A percentile compares a stretch with the other conserved stretches of the same genome.
Conservation (phyloP, 2,797 vertebrate species). For the Pachyuromys duprasi region DNA sequence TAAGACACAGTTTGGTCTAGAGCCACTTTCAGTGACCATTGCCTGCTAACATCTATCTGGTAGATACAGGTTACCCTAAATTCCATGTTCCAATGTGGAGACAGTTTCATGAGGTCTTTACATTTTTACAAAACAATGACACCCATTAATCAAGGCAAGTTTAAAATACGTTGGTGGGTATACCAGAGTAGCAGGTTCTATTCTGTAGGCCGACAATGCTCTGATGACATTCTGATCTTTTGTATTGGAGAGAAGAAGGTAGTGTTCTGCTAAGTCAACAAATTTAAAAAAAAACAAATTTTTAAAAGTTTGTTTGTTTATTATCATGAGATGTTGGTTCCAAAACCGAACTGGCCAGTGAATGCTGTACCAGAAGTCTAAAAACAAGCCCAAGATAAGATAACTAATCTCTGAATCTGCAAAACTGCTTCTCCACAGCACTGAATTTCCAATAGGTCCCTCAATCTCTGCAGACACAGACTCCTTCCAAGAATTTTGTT, state of each 20-base stretch:
- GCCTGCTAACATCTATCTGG: too few species aligned
- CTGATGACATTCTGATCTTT: not conserved
- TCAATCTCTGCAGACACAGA: not conserved
- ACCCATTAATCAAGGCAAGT: not conserved
- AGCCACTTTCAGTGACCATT: not conserved
- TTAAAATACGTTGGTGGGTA: not conserved
- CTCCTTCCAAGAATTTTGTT: not conserved
- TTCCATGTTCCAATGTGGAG: not conserved
- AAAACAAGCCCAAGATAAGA: not conserved
- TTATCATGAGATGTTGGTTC: not conserved
- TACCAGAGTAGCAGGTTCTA: not conserved
- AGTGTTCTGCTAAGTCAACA: not conserved
- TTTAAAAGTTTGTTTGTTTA: not conserved
- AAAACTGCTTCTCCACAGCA: not conserved
- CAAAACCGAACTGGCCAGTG: not conserved
- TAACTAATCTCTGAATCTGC: not conserved
- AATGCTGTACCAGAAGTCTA: not conserved
- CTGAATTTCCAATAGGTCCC: not conserved
- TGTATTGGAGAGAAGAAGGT: not conserved
- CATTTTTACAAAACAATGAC: not conserved
- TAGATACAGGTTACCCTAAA: not conserved
- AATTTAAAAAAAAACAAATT: not conserved
- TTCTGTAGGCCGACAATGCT: not conserved
- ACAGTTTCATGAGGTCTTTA: not conserved
- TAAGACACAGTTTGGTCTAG: not conserved